phyloP scores from a whole-genome alignment of 2,113 vertebrate species.

The Triplophysa rosa region DNA sequence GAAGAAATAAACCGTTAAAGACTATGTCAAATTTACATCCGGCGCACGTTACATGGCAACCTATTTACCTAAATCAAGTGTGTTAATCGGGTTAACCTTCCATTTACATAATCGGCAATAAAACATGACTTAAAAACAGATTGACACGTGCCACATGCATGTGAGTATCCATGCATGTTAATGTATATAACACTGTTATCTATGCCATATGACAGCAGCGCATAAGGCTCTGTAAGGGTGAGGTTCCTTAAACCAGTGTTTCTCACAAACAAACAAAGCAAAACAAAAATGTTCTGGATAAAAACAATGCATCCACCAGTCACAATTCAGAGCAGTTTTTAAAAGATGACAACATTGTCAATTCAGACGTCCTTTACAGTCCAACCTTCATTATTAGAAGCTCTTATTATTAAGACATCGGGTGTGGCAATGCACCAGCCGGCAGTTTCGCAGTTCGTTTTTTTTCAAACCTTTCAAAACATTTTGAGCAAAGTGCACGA shows the following conservation, averaged over 20 bases:
- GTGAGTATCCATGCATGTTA: slow-evolving; percentile 37
- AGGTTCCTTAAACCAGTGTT: slow-evolving; percentile 21
- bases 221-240: neutral
- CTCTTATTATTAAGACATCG: slow-evolving; percentile 6
- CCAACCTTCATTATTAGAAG: neutral
- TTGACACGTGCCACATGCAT: neutral
- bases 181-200: slow-evolving; percentile 28
- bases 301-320: neutral
- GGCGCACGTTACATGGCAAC: neutral
- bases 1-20: slow-evolving; percentile 9
- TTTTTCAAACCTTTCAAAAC: too few relatives aligned
- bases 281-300: neutral
- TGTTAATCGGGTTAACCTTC: slow-evolving; percentile 38
- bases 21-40: slow-evolving; percentile 20
- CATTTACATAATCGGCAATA: slow-evolving; percentile 14
- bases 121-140: neutral
- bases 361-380: slow-evolving; percentile 4
- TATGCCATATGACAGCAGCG: slow-evolving; percentile 10
- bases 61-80: slow-evolving; percentile 19
- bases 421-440: neutral
- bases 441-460: neutral
- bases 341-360: neutral
- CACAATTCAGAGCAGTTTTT: neutral
- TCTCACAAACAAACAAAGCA: neutral
- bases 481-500: neutral